phyloP scores from a whole-genome alignment of 2,888 invertebrate species.

The Eupithecia dodoneata region DNA sequence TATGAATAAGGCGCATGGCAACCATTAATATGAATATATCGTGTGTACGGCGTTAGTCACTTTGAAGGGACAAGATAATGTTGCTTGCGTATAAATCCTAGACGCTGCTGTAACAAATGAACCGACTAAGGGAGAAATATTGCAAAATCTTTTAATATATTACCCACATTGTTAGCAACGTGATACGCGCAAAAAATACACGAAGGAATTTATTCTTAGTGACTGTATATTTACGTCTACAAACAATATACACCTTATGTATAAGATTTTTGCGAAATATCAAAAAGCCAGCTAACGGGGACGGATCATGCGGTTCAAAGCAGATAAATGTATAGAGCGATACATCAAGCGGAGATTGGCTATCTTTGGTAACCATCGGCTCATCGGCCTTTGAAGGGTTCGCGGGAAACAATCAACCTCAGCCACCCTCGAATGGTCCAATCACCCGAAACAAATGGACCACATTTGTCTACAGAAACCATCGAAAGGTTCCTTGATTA shows the following conservation, averaged over 20 bases:
- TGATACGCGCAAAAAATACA: conserved; percentile 41
- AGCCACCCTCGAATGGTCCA: conserved; percentile 72
- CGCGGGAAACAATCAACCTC: conserved; percentile 78
- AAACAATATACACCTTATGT: background rate
- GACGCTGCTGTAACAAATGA: conserved; percentile 74
- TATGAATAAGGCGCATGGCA: conserved; percentile 71
- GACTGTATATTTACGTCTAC: background rate
- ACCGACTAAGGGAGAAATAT: conserved; percentile 72
- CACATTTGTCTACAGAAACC: conserved; percentile 60
- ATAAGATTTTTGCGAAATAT: conserved; percentile 5
- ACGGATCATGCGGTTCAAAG: conserved; percentile 20
- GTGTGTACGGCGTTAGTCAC: conserved; percentile 67
- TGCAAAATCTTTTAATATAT: conserved; percentile 76
- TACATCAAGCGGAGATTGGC: conserved; percentile 65
- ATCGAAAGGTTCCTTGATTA: conserved; percentile 10
- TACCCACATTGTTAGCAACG: conserved; percentile 68
- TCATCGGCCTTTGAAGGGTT: conserved; percentile 72
- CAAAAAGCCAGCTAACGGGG: conserved; percentile 20
- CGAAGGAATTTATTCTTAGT: background rate
- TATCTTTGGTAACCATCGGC: conserved; percentile 61
- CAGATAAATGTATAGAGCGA: conserved; percentile 44
- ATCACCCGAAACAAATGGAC: conserved; percentile 77
- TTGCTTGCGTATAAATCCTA: conserved; percentile 77
- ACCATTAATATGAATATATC: conserved; percentile 70
- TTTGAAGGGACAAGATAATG: conserved; percentile 78